Percentiles rank a stretch among this genome's conserved stretches.
phyloP scores from a whole-genome alignment of 2,888 invertebrate genomes.

The Leptinotarsa haldemani region DNA sequence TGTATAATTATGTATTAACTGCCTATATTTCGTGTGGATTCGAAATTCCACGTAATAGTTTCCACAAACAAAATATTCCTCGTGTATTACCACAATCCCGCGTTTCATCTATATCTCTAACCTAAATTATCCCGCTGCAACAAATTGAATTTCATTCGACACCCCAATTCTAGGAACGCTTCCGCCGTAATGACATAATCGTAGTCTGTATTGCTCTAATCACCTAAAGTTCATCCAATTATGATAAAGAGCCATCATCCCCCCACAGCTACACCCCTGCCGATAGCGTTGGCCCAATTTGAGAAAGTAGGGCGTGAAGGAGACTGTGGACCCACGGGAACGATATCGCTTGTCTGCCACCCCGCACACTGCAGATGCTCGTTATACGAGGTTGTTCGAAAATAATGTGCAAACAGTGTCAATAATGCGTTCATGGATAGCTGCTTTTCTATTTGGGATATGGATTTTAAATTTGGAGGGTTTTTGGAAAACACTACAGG shows the following conservation, averaged over 20 bases:
- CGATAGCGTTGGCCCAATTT: conserved; percentile 31
- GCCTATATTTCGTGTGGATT: too few species aligned
- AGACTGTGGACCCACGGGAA: conserved; percentile 24
- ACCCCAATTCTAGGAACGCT: conserved; percentile 19
- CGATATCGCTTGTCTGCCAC: conserved; percentile 25
- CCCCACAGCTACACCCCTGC: conserved; percentile 4
- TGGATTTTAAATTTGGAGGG: too few species aligned
- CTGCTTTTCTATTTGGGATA: too few species aligned
- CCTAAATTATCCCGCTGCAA: not conserved
- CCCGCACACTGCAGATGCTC: conserved; percentile 10
- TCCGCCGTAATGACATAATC: conserved; percentile 29
- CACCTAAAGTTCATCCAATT: conserved; percentile 31
- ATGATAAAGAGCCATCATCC: conserved; percentile 24
- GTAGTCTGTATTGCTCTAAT: conserved; percentile 29
- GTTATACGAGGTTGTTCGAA: not conserved
- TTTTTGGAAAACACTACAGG: too few species aligned
- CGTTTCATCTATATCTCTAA: not conserved
- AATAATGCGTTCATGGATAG: too few species aligned
- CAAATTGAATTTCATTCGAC: conserved; percentile 17
- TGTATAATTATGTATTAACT: too few species aligned
- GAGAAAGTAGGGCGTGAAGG: conserved; percentile 38
- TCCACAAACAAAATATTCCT: too few species aligned
- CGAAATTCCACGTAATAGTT: too few species aligned
- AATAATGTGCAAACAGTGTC: too few species aligned
- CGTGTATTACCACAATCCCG: not conserved